phyloP scores from a whole-genome alignment of 2,797 vertebrate genomes.

The Coluber constrictor region DNA sequence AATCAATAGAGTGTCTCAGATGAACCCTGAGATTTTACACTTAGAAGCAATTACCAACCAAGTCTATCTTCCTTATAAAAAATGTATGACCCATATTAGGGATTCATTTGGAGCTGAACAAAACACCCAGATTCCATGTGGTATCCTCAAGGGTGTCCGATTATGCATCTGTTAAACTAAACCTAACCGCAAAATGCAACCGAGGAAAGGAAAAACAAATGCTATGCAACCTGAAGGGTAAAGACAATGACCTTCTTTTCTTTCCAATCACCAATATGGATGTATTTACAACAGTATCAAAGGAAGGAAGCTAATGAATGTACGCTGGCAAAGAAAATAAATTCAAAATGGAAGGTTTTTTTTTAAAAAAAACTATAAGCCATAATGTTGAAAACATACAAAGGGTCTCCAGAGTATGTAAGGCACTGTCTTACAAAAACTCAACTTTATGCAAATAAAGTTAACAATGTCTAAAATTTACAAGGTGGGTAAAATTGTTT shows the following conservation, averaged over 20 bases:
- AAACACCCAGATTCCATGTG: not conserved
- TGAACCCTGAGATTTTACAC: not conserved
- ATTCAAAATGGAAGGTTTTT: not conserved
- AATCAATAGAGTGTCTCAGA: slow-evolving; percentile 27
- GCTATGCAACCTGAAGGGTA: not conserved
- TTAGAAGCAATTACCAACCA: slow-evolving; percentile 39
- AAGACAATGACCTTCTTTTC: not conserved
- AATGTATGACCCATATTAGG: slow-evolving; percentile 21
- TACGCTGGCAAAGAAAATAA: not conserved
- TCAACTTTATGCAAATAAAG: not conserved
- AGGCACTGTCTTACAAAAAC: not conserved
- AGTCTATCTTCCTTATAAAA: slow-evolving; percentile 30
- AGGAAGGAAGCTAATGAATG: not conserved
- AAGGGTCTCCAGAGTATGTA: not conserved
- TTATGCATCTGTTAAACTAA: slow-evolving; percentile 34
- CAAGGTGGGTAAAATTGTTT: not conserved
- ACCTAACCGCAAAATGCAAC: slow-evolving; percentile 6
- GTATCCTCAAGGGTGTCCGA: slow-evolving; percentile 1
- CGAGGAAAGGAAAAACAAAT: slow-evolving; percentile 13
- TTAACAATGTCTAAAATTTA: not conserved
- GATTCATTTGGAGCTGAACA: slow-evolving; percentile 16
- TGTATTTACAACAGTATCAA: not conserved
- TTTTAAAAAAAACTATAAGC: not conserved
- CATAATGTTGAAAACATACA: not conserved
- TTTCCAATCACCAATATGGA: not conserved